Base-by-base conservation (phyloP, 2,888 invertebrate species). In the Hecatera dysodea region DNA sequence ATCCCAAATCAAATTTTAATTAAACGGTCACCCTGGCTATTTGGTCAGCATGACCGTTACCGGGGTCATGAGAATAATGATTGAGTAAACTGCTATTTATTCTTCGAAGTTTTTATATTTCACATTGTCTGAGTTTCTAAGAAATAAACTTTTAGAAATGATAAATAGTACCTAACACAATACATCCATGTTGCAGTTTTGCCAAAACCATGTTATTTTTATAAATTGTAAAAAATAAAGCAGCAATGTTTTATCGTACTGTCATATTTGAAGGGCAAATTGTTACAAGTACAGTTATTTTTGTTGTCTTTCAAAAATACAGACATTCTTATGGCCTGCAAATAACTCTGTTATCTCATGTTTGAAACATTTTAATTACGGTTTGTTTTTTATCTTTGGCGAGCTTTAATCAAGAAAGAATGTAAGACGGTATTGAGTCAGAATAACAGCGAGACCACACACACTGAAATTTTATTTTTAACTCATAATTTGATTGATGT, bases 371-470 rank as follows among this genome's bases (percentile, higher is more conserved):
- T 80, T 72, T 67, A 72, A 79, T 65, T 65, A 53, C 61, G 0
- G 53, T 75, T 67, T 52, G 6, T 52, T 67, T 71, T 64, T 78
- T 63, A 56, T 77, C 50, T 59, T 61, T 29, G 48, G 2, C 52
- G 29, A 62, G 52, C 66, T 59, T 76, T 66, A 78, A 72, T 78
- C 61, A 78, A 52, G 57, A 78, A 75, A 53, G 56, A 78, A 76
- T 78, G 27, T 72, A 57, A 46, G 39, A 29, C 46, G 36, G 36
- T 19, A 48, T 52, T 78, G 61, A 57, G 33, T 62, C 42, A 62
- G 42, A 78, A 33, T 17, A 61, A 53, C 62, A 72, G 39, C n/a
- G 33, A 50, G 53, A 72, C 52, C 46, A 72, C 57, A 62, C 42
- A 27, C 50, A 24, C 39, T 48, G 8, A 53, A 50, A 39, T 55